A percentile compares a stretch with the other conserved stretches of the same genome.
phyloP scores from a whole-genome alignment of 2,888 invertebrate species.

The Suillia variegata region DNA sequence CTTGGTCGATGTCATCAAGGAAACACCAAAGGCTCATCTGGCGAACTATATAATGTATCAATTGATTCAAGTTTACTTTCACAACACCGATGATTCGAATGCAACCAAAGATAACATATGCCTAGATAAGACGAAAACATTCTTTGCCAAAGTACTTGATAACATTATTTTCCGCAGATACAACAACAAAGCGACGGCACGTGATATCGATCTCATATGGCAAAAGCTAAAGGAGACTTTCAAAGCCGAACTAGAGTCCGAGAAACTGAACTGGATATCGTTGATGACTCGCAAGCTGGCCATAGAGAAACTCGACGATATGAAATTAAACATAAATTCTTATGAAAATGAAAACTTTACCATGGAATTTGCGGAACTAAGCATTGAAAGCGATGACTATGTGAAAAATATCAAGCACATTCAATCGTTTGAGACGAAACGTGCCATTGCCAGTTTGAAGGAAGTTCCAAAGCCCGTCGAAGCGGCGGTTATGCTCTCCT shows the following conservation, averaged over 20 bases:
- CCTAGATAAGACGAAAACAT: constrained; percentile 33
- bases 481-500: constrained; percentile 18
- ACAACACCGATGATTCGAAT: constrained; percentile 26
- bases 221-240: constrained; percentile 42
- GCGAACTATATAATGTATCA: constrained; percentile 53
- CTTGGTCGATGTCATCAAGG: constrained; percentile 31
- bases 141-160: constrained; percentile 48
- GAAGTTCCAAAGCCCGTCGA: constrained; percentile 10
- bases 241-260: constrained; percentile 31
- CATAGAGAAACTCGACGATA: constrained; percentile 40
- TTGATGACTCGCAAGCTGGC: constrained; percentile 35
- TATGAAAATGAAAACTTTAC: constrained; percentile 39
- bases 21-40: constrained; percentile 31
- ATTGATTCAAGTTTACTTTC: constrained; percentile 43
- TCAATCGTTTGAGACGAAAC: constrained; percentile 21
- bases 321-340: constrained; percentile 40
- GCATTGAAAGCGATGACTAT: constrained; percentile 34
- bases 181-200: constrained; percentile 34
- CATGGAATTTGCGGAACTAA: constrained; percentile 31
- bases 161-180: constrained; percentile 42
- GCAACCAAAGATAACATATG: constrained; percentile 37
- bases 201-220: constrained; percentile 49
- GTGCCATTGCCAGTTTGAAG: constrained; percentile 22
- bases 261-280: constrained; percentile 40
- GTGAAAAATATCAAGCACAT: constrained; percentile 40